Base-by-base conservation (phyloP, 2,113 vertebrate genomes). In the Amphiprion ocellaris region DNA sequence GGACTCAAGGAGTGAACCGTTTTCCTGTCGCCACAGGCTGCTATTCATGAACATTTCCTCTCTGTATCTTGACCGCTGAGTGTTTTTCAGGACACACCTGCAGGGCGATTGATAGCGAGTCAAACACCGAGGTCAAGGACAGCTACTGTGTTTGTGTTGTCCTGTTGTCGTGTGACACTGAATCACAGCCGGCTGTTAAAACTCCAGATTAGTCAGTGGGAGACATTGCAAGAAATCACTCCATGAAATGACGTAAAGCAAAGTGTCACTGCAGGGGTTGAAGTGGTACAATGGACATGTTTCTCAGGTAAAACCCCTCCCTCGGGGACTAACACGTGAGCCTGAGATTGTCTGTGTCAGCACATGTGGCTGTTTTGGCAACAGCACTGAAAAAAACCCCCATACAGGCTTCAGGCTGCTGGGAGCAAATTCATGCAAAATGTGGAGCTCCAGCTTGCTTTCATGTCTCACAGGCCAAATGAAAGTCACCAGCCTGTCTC, bases 41-140 rank as follows among this genome's bases (percentile, higher is more conserved):
- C 91, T 53, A 92, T 94, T 94, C 91, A 89, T 77, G 56, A 74
- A 30, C 46, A 15, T 55, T 94, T 95, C 94, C 91, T 88, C 63
- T 63, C 81, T 52, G 62, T 62, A 62, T 77, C 75, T 77, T 68
- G 70, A 73, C 73, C 50, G 5, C 47, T 68, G 26, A 5, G 37
- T 78, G 77, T 82, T 81, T 26, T 79, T 61, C 83, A 90, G 93
- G 94, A 94, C 81, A 89, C 92, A 94, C 91, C 93, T 94, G 94
- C 88, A 21, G 73, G 70, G 28, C 69, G 19, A 70, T 37, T 78
- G 74, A 83, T 72, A 39, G 58, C 7, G 61, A 86, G 71, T 60
- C 82, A 70, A 80, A 47, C 1, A 26, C 74, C 2, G 50, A 77
- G 84, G 88, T 88, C 86, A 83, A 83, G 74, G 82, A 63, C 79